Evolutionary conservation across 1,140 invertebrate species (phyloP).

Genomic region (Pararge aegeria): DNA sequence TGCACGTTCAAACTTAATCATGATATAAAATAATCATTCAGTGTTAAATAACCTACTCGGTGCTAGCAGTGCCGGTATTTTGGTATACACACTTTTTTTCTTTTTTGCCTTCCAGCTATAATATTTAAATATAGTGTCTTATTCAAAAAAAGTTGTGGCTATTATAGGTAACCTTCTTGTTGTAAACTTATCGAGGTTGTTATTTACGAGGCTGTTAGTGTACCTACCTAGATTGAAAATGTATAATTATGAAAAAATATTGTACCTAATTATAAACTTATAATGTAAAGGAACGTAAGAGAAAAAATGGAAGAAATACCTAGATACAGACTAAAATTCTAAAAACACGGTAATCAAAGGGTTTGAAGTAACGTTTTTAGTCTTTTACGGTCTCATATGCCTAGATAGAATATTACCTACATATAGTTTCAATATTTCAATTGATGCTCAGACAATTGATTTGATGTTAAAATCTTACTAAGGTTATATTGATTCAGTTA

Average conservation of each 20-base stretch:
- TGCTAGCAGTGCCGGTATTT: not conserved
- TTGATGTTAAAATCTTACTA: no score
- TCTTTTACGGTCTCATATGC: not conserved
- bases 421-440: no score
- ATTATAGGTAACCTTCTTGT: slow-evolving; percentile 51
- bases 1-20: no score
- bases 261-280: not conserved
- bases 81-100: not conserved
- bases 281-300: not conserved
- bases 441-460: no score
- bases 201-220: slow-evolving; percentile 62
- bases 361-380: not conserved
- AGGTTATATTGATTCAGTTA: no score
- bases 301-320: not conserved
- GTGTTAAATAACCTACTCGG: not conserved
- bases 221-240: slow-evolving; percentile 36
- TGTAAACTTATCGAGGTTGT: slow-evolving; percentile 63
- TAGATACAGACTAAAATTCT: not conserved
- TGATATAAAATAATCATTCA: no score
- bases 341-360: not conserved
- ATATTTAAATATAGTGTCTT: slow-evolving; percentile 67
- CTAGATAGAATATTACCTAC: not conserved
- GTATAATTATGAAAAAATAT: not conserved
- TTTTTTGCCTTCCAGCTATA: slow-evolving; percentile 51
- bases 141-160: slow-evolving; percentile 62